Evolutionary conservation across 2,888 invertebrate species (phyloP).

Genomic region (Bimastos eiseni): DNA sequence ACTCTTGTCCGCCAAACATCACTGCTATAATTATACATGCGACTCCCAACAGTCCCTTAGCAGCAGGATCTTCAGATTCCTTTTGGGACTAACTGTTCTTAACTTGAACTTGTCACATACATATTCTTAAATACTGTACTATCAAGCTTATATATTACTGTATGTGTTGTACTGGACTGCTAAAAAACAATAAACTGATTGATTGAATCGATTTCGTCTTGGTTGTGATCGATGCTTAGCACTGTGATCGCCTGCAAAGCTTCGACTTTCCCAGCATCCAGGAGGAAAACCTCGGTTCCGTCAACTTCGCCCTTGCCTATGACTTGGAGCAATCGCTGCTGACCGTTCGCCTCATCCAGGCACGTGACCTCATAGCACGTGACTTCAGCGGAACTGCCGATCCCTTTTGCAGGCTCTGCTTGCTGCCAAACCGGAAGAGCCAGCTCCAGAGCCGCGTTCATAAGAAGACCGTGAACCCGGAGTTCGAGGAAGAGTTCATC

Average conservation of each 20-base stretch:
- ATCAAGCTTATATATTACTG: too few relatives aligned
- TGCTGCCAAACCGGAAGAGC: slow-evolving; percentile 80
- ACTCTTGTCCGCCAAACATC: too few relatives aligned
- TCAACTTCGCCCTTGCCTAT: slow-evolving; percentile 70
- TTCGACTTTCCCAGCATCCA: slow-evolving; percentile 50
- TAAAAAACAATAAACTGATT: too few relatives aligned
- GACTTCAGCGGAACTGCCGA: slow-evolving; percentile 60
- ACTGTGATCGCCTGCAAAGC: slow-evolving; percentile 7
- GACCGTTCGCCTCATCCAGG: slow-evolving; percentile 71
- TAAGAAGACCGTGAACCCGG: slow-evolving; percentile 70
- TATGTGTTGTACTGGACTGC: too few relatives aligned
- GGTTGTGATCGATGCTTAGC: not conserved
- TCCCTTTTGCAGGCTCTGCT: slow-evolving; percentile 79
- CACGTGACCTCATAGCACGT: slow-evolving; percentile 62
- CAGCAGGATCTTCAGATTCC: too few relatives aligned
- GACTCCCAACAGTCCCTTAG: too few relatives aligned
- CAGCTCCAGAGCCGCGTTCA: slow-evolving; percentile 72
- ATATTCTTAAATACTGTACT: too few relatives aligned
- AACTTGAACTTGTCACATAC: too few relatives aligned
- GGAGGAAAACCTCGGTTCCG: slow-evolving; percentile 68
- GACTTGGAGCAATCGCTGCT: slow-evolving; percentile 71
- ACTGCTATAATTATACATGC: too few relatives aligned
- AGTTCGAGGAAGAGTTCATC: slow-evolving; percentile 72
- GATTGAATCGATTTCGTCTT: too few relatives aligned
- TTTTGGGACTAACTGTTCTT: too few relatives aligned